These are phyloP conservation scores for Hippopotamyrus pictus DNA, from an alignment of 2,797 vertebrate species.

Conservation along the genomic window DNA sequence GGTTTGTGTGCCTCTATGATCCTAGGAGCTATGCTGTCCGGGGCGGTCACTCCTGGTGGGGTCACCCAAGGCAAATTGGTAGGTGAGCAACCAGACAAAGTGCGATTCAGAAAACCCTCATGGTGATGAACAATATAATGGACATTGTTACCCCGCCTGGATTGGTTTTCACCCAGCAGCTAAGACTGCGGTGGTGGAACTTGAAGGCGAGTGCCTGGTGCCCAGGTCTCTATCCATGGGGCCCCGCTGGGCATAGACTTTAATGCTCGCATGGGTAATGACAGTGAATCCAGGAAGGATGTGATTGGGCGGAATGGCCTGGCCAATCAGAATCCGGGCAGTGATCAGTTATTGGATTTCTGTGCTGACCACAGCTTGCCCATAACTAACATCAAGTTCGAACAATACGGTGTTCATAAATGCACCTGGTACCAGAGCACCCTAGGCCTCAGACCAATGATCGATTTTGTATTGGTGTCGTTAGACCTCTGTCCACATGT, in stretches of 20 bases:
- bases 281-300: not conserved
- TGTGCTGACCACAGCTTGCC: not conserved
- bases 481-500: not conserved
- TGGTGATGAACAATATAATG: not conserved
- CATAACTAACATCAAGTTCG: not conserved
- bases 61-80: not conserved
- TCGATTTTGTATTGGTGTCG: not conserved
- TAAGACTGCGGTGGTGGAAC: not conserved
- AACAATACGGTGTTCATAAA: not conserved
- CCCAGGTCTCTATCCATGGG: not conserved
- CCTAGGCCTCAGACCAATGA: not conserved
- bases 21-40: not conserved
- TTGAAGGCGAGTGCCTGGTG: not conserved
- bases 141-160: not conserved
- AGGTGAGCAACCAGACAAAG: not conserved
- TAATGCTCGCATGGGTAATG: not conserved
- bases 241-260: not conserved
- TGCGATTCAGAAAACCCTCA: not conserved
- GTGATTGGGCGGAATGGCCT: not conserved
- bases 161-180: not conserved
- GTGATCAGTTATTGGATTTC: not conserved
- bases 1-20: not conserved
- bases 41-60: not conserved
- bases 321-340: not conserved
- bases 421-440: not conserved